Percentiles rank a stretch among this genome's conserved stretches.
phyloP scores from a whole-genome alignment of 2,888 invertebrate genomes.

The Eueremaeus valkanovi region DNA sequence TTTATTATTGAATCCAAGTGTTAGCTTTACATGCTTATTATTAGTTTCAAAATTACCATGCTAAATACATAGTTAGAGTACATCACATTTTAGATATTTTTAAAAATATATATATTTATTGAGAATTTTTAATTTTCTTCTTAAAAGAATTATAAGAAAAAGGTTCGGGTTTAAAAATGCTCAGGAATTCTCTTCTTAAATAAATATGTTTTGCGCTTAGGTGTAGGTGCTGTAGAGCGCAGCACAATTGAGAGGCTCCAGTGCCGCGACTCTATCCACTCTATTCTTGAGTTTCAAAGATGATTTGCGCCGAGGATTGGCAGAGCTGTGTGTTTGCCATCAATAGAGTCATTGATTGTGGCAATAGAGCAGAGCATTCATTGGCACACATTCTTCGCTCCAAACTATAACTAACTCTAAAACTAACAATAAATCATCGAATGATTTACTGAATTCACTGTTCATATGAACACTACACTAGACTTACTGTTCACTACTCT shows the following conservation, averaged over 20 bases:
- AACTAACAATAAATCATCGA: background rate
- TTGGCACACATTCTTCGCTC: slow-evolving; percentile 9
- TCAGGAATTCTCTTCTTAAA: no score
- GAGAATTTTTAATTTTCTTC: no score
- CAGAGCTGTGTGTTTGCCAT: background rate
- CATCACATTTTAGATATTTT: no score
- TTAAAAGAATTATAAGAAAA: no score
- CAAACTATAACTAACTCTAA: background rate
- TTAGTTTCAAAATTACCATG: no score
- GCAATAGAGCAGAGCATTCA: slow-evolving; percentile 1
- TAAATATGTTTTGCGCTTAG: no score
- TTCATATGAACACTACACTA: background rate
- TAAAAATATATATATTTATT: no score
- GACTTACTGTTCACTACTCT: background rate
- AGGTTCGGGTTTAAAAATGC: no score
- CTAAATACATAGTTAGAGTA: no score
- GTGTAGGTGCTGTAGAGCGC: background rate
- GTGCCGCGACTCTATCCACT: background rate
- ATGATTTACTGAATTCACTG: slow-evolving; percentile 6
- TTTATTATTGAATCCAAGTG: no score
- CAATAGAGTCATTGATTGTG: slow-evolving; percentile 27
- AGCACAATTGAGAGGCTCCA: background rate
- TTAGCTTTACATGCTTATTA: no score
- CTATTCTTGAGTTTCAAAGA: no score
- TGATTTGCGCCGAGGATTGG: background rate